Conservation (phyloP, 2,113 vertebrate species). For the Plecotus auritus region DNA sequence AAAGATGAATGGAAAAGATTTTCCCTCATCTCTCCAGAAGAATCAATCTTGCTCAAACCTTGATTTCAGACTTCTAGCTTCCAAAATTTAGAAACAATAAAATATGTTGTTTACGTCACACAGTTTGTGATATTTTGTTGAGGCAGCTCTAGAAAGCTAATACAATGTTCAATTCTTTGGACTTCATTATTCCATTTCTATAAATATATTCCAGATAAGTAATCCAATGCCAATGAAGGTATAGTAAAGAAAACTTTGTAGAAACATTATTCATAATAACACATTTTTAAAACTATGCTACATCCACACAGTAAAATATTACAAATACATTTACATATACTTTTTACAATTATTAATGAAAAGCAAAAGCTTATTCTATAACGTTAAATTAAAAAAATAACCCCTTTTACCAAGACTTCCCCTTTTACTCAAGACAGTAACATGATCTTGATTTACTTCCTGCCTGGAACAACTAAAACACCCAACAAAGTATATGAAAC, state of each 20-base stretch:
- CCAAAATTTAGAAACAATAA: background rate
- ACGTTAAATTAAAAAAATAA: background rate
- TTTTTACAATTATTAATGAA: background rate
- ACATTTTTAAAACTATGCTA: background rate
- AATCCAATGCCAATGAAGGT: background rate
- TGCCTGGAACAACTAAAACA: background rate
- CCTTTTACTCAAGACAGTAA: background rate
- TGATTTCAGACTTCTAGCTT: background rate
- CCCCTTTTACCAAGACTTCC: too few species aligned
- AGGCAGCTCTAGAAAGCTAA: background rate
- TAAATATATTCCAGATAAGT: background rate
- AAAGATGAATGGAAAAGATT: background rate
- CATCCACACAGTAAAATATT: background rate
- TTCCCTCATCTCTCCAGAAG: background rate
- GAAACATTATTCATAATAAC: background rate
- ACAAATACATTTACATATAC: background rate
- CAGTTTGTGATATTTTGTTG: background rate
- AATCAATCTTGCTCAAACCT: background rate
- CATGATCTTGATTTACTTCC: background rate
- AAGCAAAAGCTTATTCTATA: background rate
- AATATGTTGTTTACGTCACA: background rate
- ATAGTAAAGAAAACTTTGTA: background rate
- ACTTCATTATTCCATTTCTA: background rate
- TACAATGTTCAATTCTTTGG: background rate
- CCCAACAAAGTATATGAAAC: background rate